A percentile compares a stretch with the other conserved stretches of the same genome.
Evolutionary conservation across 2,797 vertebrate species (phyloP).

Genomic region (Dermochelys coriacea): DNA sequence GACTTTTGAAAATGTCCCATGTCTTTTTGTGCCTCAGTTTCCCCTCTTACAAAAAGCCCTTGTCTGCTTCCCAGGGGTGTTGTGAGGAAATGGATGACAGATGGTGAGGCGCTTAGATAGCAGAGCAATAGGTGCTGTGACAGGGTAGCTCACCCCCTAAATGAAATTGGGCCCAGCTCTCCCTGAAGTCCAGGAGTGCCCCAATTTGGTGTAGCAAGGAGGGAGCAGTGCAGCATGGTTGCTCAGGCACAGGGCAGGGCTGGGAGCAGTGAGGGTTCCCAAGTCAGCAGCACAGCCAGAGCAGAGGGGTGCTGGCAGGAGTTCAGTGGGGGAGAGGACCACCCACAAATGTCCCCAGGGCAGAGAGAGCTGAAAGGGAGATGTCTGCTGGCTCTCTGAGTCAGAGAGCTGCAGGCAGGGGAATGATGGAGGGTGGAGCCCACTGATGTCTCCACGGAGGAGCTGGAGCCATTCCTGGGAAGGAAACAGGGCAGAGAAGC

Average conservation of each 20-base stretch:
- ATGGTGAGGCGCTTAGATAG: neutral
- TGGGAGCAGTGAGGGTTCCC: neutral
- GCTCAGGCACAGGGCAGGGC: neutral
- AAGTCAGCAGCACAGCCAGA: too few species aligned
- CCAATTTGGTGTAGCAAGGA: neutral
- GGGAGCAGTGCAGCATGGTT: neutral
- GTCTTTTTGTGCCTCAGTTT: neutral
- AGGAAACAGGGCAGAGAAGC: neutral
- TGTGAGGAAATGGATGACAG: neutral
- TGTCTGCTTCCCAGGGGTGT: neutral
- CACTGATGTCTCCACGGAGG: neutral
- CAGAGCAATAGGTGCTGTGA: neutral
- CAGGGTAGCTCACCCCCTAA: neutral
- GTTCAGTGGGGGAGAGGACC: neutral
- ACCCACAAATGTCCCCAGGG: neutral
- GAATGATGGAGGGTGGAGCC: neutral
- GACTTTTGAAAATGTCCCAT: neutral
- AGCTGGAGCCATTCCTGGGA: neutral
- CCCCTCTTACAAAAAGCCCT: neutral
- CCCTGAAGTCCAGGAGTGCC: neutral
- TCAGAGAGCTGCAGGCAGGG: neutral
- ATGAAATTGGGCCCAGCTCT: neutral
- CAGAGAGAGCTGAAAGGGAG: neutral
- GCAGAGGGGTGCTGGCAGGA: neutral
- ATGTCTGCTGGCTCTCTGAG: neutral